Base-by-base conservation (phyloP, 1,140 invertebrate genomes). In the Caerostris darwini region DNA sequence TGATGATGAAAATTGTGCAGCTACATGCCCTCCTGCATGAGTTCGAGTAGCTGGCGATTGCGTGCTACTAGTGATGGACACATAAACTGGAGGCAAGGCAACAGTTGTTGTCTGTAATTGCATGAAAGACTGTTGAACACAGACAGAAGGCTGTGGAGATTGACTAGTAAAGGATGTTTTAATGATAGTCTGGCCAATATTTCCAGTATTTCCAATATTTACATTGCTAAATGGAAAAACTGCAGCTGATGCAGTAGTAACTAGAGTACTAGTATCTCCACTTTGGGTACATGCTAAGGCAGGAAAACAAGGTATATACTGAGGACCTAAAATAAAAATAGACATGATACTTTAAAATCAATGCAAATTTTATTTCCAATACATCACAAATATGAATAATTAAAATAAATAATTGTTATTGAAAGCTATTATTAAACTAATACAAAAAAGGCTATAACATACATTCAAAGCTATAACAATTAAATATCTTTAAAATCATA, bases 31-130 rank as follows among this genome's bases (percentile, higher is more conserved):
- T 14, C 87, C 88, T 58, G 87, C 87, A 90, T 83, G 87, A 90
- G 93, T 90, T 90, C 87, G 87, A 85, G 93, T 94, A 50, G 93
- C 93, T n/a, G 92, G 92, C 54, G 93, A 90, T 77, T 94, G 93
- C 34, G 93, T 94, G 53, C 87, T 90, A 69, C 71, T 90, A 59
- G 93, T 94, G 14, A 90, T 89, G 57, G 88, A 94, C 77, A 94
- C 93, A 90, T 94, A 94, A 56, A 94, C 93, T 67, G 93, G 88
- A 85, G 88, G 93, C 12, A 90, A 54, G 19, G 71, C 90, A 61
- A 85, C 81, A 56, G 77, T 50, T 57, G 93, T 17, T 61, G 88
- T 90, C 59, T 94, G 93, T 19, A 90, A 19, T 56, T 83, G 71
- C 87, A 90, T 67, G 34, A 90, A 69, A 88, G 92, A 88, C 56